Conservation (phyloP, 2,888 invertebrate genomes). For the Lobophora halterata region DNA sequence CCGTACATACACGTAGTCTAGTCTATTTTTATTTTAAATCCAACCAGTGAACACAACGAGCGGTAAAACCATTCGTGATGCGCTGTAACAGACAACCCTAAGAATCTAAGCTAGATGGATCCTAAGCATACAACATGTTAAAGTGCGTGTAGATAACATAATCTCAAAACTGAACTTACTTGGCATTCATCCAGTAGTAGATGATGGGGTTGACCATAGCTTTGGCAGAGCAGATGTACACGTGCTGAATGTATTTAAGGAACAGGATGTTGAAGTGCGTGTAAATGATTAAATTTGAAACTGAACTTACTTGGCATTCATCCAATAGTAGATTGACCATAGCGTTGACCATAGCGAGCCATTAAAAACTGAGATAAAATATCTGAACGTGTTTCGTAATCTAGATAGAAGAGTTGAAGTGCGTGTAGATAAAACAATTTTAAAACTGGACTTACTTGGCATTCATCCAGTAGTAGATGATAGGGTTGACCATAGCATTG, state of each 20-base stretch:
- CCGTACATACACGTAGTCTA: too few relatives aligned
- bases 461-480: conserved; percentile 97
- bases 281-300: not conserved
- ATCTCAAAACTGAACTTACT: conserved; percentile 70
- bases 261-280: conserved; percentile 80
- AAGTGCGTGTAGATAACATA: not conserved
- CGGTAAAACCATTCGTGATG: too few relatives aligned
- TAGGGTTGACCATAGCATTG: conserved; percentile 95
- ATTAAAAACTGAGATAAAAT: conserved; percentile 92
- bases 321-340: conserved; percentile 98
- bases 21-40: too few relatives aligned
- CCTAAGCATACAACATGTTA: too few relatives aligned
- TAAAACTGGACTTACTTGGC: conserved; percentile 81
- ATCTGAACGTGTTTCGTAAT: conserved; percentile 89
- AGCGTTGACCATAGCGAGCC: conserved; percentile 95
- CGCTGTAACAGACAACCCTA: too few relatives aligned
- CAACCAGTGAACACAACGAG: too few relatives aligned
- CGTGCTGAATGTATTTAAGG: conserved; percentile 88
- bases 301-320: conserved; percentile 89
- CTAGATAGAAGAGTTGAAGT: conserved; percentile 81
- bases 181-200: conserved; percentile 96
- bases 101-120: too few relatives aligned
- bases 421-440: not conserved
- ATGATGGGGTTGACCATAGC: conserved; percentile 96
- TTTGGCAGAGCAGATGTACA: conserved; percentile 94